These are phyloP conservation scores for Amblyopsis rosae DNA, from an alignment of 2,113 vertebrate species.

Conservation along the genomic window DNA sequence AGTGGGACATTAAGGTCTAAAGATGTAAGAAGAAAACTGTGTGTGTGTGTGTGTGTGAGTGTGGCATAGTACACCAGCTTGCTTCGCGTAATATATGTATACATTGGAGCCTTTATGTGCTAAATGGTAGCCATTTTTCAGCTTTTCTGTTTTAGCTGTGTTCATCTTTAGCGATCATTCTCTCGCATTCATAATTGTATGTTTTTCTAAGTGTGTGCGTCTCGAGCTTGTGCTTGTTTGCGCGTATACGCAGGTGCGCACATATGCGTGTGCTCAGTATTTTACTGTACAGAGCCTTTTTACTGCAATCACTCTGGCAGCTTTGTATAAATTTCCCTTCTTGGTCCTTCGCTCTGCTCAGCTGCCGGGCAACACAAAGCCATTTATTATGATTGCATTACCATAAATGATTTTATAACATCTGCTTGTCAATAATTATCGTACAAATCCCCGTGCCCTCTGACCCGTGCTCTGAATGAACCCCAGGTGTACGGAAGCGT, in stretches of 20 bases:
- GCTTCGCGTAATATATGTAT: background rate
- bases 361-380: conserved; percentile 52
- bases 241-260: background rate
- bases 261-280: conserved; percentile 12
- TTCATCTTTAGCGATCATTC: conserved; percentile 14
- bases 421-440: conserved; percentile 80
- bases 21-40: conserved; percentile 19
- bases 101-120: conserved; percentile 5
- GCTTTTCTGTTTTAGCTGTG: conserved; percentile 9
- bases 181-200: conserved; percentile 7
- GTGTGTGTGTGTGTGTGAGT: conserved; percentile 23
- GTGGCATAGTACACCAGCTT: conserved; percentile 4
- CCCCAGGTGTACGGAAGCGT: conserved; percentile 73
- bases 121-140: conserved; percentile 5
- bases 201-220: conserved; percentile 9
- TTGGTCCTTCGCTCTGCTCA: conserved; percentile 31
- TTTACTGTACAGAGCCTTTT: conserved; percentile 13
- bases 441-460: conserved; percentile 61
- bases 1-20: conserved; percentile 6
- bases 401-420: conserved; percentile 81
- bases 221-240: background rate
- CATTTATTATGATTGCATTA: conserved; percentile 79
- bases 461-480: conserved; percentile 69
- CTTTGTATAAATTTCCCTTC: conserved; percentile 30
- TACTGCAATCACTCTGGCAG: conserved; percentile 39